Conservation (phyloP, 2,888 invertebrate species). For the Adelphocoris suturalis region DNA sequence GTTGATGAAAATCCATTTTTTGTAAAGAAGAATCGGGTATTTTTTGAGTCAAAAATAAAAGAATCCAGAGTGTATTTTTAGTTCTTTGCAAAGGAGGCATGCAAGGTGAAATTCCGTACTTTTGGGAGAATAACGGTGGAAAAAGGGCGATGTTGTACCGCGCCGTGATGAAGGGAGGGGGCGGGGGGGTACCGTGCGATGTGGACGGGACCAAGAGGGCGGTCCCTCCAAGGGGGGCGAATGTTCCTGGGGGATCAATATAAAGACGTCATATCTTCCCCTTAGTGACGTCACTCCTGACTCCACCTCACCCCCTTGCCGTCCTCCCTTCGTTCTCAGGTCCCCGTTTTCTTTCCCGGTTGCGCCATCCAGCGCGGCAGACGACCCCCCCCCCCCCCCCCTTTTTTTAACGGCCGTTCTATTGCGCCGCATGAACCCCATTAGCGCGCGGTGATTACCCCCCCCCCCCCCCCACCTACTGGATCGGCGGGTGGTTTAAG, state of each 20-base stretch:
- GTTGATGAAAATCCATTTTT: too few relatives aligned
- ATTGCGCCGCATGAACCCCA: neutral
- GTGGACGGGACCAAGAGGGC: neutral
- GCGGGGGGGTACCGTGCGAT: neutral
- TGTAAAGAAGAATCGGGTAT: too few relatives aligned
- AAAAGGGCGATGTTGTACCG: too few relatives aligned
- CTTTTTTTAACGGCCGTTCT: neutral
- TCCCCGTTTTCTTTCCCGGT: constrained; percentile 13
- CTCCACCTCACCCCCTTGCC: constrained; percentile 19
- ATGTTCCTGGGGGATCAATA: constrained; percentile 54
- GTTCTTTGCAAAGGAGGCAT: too few relatives aligned
- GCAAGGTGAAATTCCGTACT: too few relatives aligned
- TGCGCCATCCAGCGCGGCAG: neutral
- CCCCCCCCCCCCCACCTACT: too few relatives aligned
- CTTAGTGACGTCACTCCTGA: constrained; percentile 46
- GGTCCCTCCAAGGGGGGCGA: neutral
- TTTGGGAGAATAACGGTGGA: too few relatives aligned
- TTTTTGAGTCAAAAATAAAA: too few relatives aligned
- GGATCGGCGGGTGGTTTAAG: too few relatives aligned
- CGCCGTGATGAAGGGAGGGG: neutral
- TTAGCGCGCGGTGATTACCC: neutral
- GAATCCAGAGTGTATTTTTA: too few relatives aligned
- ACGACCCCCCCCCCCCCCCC: neutral
- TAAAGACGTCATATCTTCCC: constrained; percentile 55
- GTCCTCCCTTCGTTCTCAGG: neutral